Percentiles rank a stretch among this genome's conserved stretches.
Conservation (phyloP, 2,888 invertebrate species). For the Acrobasis suavella region DNA sequence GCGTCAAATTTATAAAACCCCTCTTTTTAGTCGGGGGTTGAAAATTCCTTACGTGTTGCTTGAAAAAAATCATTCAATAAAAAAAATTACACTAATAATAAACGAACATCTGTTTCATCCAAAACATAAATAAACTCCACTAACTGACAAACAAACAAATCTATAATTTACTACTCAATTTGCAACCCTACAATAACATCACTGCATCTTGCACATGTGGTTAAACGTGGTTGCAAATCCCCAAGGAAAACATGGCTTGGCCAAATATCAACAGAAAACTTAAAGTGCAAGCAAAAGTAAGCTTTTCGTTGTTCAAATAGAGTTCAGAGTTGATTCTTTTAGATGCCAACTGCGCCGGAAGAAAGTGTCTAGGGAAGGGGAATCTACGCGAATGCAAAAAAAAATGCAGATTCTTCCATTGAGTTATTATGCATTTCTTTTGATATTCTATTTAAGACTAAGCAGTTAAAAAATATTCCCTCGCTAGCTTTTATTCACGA, state of each 20-base stretch:
- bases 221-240: conserved; percentile 9
- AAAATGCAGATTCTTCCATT: too few relatives aligned
- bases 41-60: too few relatives aligned
- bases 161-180: conserved; percentile 15
- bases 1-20: too few relatives aligned
- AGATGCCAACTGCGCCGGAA: conserved; percentile 4
- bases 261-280: conserved; percentile 15
- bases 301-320: neutral
- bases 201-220: conserved; percentile 15
- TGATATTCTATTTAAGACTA: too few relatives aligned
- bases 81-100: neutral
- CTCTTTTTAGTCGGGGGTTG: too few relatives aligned
- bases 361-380: neutral
- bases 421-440: too few relatives aligned
- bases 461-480: too few relatives aligned
- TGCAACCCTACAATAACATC: conserved; percentile 2
- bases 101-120: neutral
- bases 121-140: neutral
- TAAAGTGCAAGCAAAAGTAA: neutral
- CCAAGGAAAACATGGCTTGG: neutral
- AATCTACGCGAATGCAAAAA: too few relatives aligned
- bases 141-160: conserved; percentile 9
- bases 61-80: too few relatives aligned
- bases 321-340: neutral
- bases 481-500: too few relatives aligned